Evolutionary conservation across 2,888 invertebrate genomes (phyloP), one percentile per base, ranked within the genome.

Genomic region (Opisthograptis luteolata): DNA sequence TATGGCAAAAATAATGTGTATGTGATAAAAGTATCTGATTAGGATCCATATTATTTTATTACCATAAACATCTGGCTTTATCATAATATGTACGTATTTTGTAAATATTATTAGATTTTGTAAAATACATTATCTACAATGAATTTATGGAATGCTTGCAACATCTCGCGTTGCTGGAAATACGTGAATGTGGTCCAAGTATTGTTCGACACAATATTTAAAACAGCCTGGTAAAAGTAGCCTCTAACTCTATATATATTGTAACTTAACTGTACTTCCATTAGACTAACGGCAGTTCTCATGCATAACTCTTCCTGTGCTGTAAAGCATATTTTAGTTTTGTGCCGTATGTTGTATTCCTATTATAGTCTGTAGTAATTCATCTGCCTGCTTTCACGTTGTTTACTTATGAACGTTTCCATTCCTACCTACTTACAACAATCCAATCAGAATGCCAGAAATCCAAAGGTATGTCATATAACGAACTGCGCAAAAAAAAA

Each of bases 11-110:
- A 76, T 79, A 79, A 79, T 77, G 76, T 81, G 76, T 82, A 84
- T 85, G 85, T 86, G 84, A 87, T 86, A 85, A 81, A 79, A 68
- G 67, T 84, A 82, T 84, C 79, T 83, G 79, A 80, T 73, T 83
- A 82, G 81, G 81, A 79, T 76, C 73, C 79, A 73, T 77, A 60
- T 82, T 77, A 81, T 79, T 84, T 83, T 83, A 81, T 76, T 78
- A 79, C 74, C 73, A 73, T 64, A 78, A 79, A 78, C 74, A 61
- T 72, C 66, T 85, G 84, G 79, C 75, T 81, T 73, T 77, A 82
- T 77, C 66, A 63, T 75, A n/a, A n/a, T n/a, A n/a, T n/a, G n/a
- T n/a, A 73, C 75, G 67, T 81, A 76, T 76, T 76, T 76, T 86
- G 85, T 85, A 86, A 78, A 86, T 85, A 84, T 77, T 77, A 76